Evolutionary conservation across 2,888 invertebrate genomes (phyloP), one percentile per base, ranked within the genome.

Genomic region (Acrobasis consociella): DNA sequence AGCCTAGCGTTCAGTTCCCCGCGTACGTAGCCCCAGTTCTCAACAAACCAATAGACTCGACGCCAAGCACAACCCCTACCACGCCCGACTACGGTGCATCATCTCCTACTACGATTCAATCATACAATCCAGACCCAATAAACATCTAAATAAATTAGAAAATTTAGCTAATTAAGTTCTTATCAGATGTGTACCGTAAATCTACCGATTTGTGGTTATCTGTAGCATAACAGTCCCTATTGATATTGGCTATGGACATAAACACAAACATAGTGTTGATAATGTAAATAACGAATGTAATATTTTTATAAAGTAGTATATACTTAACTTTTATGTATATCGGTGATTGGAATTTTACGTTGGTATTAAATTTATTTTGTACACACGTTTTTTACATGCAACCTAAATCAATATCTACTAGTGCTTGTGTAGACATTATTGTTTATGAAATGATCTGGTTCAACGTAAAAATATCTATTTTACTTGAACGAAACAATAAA

Each of bases 1-100:
- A 93, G 69, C 86, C 93, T 2, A 87, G 86, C 67, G 80, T 93
- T 50, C 78, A 89, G 62, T 88, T 87, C 69, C 90, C 93, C 46
- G 93, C 93, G 73, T 94, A 94, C 74, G 86, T 94, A 16, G 94
- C 94, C 0, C 94, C 94, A 0, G 94, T 93, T 42, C 78, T 94
- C 59, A 82, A 87, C 31, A 94, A 92, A 73, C 93, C 93, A 0
- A 77, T 93, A 49, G 93, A 93, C 62, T 80, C 86, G 0, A 82
- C 88, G n/a, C 81, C 81, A 2, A 81, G 77, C 63, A 79, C 86
- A 59, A 78, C 85, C 16, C 85, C 90, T 9, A 85, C 89, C 53
- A 91, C 90, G 1, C 92, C 94, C 39, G 91, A 93, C 72, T 93
- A 93, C 63, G 93, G 93, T 1, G 89, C 92, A 22, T 91, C 92